Conservation (phyloP, 2,797 vertebrate species). For the Sebastes minor region DNA sequence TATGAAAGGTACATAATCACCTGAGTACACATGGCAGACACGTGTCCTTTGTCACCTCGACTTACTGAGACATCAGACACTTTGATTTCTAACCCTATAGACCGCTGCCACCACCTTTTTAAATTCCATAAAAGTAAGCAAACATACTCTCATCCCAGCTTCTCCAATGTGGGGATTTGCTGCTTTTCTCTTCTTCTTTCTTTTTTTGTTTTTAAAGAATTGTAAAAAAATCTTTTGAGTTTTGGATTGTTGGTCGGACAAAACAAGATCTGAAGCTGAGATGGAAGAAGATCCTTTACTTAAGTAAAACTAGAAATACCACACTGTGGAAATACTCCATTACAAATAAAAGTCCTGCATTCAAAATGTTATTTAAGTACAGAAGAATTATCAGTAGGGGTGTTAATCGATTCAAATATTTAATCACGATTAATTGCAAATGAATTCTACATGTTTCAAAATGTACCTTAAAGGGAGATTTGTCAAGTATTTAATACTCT, state of each 20-base stretch:
- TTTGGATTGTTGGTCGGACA: not conserved
- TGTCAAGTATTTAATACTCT: too few relatives aligned
- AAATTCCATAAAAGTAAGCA: not conserved
- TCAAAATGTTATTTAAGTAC: too few relatives aligned
- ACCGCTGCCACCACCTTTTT: not conserved
- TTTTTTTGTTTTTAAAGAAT: not conserved
- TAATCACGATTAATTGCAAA: too few relatives aligned
- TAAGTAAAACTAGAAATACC: too few relatives aligned
- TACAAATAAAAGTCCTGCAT: too few relatives aligned
- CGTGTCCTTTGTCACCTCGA: not conserved
- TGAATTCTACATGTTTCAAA: too few relatives aligned
- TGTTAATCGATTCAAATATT: too few relatives aligned
- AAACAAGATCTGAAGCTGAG: not conserved
- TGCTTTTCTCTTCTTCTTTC: not conserved
- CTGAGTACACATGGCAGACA: not conserved
- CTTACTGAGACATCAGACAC: not conserved
- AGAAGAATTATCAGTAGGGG: too few relatives aligned
- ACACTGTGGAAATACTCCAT: too few relatives aligned
- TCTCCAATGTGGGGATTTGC: not conserved
- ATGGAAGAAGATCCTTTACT: too few relatives aligned
- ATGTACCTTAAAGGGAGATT: too few relatives aligned
- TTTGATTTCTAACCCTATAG: not conserved
- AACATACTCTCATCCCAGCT: not conserved
- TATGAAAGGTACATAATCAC: not conserved
- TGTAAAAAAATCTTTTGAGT: not conserved